Base-by-base conservation (phyloP, 1,140 invertebrate genomes). In the Diorhabda sublineata region DNA sequence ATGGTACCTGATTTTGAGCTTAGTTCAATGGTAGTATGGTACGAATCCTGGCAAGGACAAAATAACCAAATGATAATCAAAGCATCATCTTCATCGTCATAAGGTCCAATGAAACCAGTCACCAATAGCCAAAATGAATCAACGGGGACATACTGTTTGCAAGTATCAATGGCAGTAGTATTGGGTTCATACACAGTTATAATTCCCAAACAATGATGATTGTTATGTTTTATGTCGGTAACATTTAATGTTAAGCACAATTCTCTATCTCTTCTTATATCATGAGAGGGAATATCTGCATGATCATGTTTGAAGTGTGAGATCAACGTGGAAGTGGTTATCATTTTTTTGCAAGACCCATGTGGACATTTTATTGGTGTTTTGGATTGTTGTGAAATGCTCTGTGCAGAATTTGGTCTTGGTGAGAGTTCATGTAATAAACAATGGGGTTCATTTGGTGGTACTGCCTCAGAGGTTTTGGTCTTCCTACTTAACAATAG, bases 91-190 rank as follows among this genome's bases (percentile, higher is more conserved):
- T 67, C 59, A 60, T 68, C 70, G 9, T 61, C 61, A 44, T 73
- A 71, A 3, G 42, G 8, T 6, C 77, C 78, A 26, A 26, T 26
- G 26, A 26, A 26, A 2, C 76, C 77, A 58, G 67, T 79, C 45
- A 74, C 73, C 79, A 80, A 78, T 6, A 80, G 43, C 78, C 78
- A 79, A 64, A 78, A 79, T 4, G 75, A 78, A 58, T 72, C 72
- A 41, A 76, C 52, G 0, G 75, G 74, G 6, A 77, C 57, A 62
- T 71, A 73, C 67, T 75, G 71, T 73, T 26, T 58, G 69, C 4
- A 67, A 69, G 41, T 63, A 72, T 3, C 68, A 41, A 71, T 62
- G 62, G 76, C 73, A 41, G 74, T 69, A 41, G 73, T 71, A 45
- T 73, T 76, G 5, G 68, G 62, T 64, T 77, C 76, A 58, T 76